Conservation (phyloP, 1,140 invertebrate genomes). For the Rhysida immarginata region DNA sequence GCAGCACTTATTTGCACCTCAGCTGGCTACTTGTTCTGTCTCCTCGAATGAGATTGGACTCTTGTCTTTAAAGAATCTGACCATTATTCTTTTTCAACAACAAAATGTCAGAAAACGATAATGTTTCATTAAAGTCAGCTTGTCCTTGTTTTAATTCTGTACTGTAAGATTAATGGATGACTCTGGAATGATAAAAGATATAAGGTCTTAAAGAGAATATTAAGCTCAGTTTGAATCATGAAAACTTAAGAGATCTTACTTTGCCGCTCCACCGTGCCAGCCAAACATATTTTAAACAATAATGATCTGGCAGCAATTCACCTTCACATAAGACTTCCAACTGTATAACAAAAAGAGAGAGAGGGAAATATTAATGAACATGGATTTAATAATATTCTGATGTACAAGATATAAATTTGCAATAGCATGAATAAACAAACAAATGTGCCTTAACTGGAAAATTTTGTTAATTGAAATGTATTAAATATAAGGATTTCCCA, state of each 20-base stretch:
- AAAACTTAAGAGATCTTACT: neutral
- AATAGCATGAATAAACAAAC: neutral
- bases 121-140: too few species aligned
- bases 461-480: neutral
- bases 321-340: constrained; percentile 8
- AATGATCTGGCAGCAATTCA: constrained; percentile 5
- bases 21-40: too few species aligned
- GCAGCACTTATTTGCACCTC: too few species aligned
- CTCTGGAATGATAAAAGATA: neutral
- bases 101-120: too few species aligned
- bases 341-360: constrained; percentile 7
- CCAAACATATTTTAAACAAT: constrained; percentile 9
- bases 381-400: neutral
- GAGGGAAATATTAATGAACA: neutral
- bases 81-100: too few species aligned
- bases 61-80: too few species aligned
- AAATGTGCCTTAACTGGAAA: too few species aligned
- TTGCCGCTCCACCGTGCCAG: constrained; percentile 4
- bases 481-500: neutral
- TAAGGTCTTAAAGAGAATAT: neutral
- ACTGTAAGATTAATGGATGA: neutral
- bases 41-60: too few species aligned
- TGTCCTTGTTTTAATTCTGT: neutral
- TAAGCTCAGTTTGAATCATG: neutral
- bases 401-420: neutral